Conservation (phyloP, 2,888 invertebrate species). For the Drosophila pegasa region DNA sequence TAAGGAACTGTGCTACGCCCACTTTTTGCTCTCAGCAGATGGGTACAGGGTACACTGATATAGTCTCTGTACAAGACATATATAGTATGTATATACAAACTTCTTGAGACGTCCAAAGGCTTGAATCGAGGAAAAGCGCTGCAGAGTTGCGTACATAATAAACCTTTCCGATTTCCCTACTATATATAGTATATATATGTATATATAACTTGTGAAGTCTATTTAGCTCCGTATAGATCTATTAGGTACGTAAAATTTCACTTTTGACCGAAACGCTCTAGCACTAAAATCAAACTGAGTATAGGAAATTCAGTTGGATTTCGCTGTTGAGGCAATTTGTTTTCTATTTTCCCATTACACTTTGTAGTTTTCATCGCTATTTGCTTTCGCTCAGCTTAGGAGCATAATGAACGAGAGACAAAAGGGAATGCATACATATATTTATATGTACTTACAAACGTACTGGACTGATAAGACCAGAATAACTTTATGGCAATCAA, state of each 20-base stretch:
- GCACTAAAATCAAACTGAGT: slow-evolving; percentile 47
- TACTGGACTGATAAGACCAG: slow-evolving; percentile 44
- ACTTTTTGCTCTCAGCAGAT: slow-evolving; percentile 16
- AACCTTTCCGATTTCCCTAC: slow-evolving; percentile 10
- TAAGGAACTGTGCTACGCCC: slow-evolving; percentile 13
- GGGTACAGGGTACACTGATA: neutral
- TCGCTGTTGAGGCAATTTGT: slow-evolving; percentile 32
- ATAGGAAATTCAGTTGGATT: slow-evolving; percentile 23
- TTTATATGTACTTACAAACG: neutral
- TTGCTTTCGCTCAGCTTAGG: slow-evolving; percentile 35
- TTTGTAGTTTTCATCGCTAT: slow-evolving; percentile 40
- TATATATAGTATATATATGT: neutral
- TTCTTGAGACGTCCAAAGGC: slow-evolving; percentile 51
- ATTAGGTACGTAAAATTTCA: neutral
- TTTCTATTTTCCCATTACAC: slow-evolving; percentile 46
- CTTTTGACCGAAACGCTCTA: slow-evolving; percentile 41
- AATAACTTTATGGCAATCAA: slow-evolving; percentile 47
- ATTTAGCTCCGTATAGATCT: slow-evolving; percentile 2
- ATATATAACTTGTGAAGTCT: neutral
- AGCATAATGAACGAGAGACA: slow-evolving; percentile 5
- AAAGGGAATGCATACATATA: slow-evolving; percentile 15
- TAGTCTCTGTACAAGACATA: neutral
- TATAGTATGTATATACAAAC: slow-evolving; percentile 9
- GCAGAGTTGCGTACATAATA: slow-evolving; percentile 44
- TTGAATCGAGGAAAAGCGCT: slow-evolving; percentile 28